Conservation (phyloP, 2,113 vertebrate species). For the Eurypyga helias region DNA sequence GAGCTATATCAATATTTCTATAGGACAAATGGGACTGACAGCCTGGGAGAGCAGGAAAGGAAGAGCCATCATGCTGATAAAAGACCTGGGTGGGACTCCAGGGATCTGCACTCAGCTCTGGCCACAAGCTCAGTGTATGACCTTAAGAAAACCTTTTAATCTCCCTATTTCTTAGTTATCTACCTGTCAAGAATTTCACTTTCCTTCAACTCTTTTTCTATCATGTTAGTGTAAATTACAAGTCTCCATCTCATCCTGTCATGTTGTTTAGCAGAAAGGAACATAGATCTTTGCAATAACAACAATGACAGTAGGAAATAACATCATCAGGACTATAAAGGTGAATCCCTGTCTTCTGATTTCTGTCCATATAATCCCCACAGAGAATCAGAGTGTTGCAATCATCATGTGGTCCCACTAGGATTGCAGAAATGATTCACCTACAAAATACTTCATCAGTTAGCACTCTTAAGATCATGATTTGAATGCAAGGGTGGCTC, state of each 20-base stretch:
- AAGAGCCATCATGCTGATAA: background rate
- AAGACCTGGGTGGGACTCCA: background rate
- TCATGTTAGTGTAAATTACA: background rate
- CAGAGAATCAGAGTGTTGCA: background rate
- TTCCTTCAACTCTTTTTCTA: background rate
- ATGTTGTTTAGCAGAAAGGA: background rate
- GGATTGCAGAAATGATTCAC: background rate
- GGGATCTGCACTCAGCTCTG: background rate
- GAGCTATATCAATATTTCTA: slow-evolving; percentile 12
- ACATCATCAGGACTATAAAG: background rate
- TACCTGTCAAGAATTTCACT: background rate
- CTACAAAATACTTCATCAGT: background rate
- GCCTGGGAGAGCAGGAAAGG: slow-evolving; percentile 4
- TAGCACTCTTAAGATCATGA: accelerated
- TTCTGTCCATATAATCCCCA: background rate
- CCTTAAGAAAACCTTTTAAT: background rate
- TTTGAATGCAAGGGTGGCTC: background rate
- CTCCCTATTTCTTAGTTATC: background rate
- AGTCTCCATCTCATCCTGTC: background rate
- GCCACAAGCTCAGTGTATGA: background rate
- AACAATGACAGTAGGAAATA: background rate
- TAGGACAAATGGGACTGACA: slow-evolving; percentile 23
- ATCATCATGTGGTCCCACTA: background rate
- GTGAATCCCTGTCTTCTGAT: background rate
- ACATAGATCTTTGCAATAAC: background rate